phyloP scores from a whole-genome alignment of 2,797 vertebrate genomes.

The Echeneis naucrates region DNA sequence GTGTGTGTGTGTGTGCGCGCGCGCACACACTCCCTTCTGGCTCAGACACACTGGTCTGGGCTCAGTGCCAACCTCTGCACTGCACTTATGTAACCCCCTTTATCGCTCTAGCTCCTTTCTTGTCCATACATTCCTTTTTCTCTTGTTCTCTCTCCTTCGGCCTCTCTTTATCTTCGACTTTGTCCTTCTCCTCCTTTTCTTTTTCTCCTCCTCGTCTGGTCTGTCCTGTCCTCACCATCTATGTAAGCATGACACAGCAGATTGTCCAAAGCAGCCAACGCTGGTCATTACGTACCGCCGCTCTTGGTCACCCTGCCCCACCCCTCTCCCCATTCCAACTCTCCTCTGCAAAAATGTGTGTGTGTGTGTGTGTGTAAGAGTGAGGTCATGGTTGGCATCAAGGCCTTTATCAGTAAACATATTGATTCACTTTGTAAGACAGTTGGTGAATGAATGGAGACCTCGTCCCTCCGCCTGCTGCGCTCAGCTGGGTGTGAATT shows the following conservation, averaged over 20 bases:
- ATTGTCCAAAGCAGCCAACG: not conserved
- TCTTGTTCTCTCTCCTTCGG: no score
- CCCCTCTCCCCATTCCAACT: no score
- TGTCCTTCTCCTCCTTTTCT: not conserved
- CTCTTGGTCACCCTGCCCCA: not conserved
- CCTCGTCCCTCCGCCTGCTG: not conserved
- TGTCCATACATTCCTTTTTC: not conserved
- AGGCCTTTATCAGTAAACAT: not conserved
- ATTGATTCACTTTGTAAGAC: not conserved
- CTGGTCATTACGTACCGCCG: not conserved
- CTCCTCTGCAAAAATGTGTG: not conserved
- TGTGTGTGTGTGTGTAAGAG: not conserved
- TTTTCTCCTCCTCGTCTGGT: no score
- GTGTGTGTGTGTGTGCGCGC: constrained; percentile 14
- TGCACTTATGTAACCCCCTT: constrained; percentile 49
- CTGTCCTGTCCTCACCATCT: not conserved
- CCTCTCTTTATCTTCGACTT: not conserved
- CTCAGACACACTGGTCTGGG: constrained; percentile 13
- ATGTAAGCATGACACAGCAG: constrained; percentile 70
- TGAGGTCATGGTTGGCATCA: constrained; percentile 8
- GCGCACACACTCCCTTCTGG: no score
- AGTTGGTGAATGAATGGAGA: not conserved
- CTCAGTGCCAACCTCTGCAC: not conserved
- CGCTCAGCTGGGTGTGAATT: not conserved
- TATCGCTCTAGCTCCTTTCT: not conserved